Percentiles rank a stretch among this genome's conserved stretches.
These are phyloP conservation scores for Hydrolagus colliei DNA, from an alignment of 2,797 vertebrate genomes.

Conservation along the genomic window DNA sequence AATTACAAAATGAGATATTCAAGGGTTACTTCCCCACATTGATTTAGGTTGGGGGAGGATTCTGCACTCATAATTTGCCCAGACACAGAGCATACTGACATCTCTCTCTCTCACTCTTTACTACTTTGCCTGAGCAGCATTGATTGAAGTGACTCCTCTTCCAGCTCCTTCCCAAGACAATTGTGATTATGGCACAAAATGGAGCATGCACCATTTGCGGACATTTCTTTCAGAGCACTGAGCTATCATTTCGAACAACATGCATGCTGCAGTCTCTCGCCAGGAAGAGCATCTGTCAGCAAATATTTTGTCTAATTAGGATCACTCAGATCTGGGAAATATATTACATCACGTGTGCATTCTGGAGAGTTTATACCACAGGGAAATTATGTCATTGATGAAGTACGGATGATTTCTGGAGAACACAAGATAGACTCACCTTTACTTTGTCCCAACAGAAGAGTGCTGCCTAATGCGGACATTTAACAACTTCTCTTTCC, in stretches of 20 bases:
- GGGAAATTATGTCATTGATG: not conserved
- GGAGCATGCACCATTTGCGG: not conserved
- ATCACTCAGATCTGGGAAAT: not conserved
- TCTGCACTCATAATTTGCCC: not conserved
- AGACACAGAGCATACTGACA: not conserved
- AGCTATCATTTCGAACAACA: not conserved
- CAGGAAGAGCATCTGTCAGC: constrained; percentile 1
- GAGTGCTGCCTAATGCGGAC: no score
- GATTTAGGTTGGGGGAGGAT: not conserved
- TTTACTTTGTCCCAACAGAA: no score
- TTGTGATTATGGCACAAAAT: not conserved
- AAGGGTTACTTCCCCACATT: not conserved
- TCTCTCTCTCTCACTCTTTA: no score
- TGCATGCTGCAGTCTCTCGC: not conserved
- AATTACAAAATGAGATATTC: not conserved
- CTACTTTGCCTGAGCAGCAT: not conserved
- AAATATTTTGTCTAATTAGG: constrained; percentile 4
- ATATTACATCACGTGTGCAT: not conserved
- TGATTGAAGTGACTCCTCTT: not conserved
- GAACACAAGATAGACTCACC: not conserved
- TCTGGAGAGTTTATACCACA: not conserved
- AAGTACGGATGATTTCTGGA: not conserved
- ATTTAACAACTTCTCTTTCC: no score
- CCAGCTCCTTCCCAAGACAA: not conserved
- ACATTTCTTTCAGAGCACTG: not conserved